Conservation (phyloP, 2,113 vertebrate genomes). For the Sorex fumeus region DNA sequence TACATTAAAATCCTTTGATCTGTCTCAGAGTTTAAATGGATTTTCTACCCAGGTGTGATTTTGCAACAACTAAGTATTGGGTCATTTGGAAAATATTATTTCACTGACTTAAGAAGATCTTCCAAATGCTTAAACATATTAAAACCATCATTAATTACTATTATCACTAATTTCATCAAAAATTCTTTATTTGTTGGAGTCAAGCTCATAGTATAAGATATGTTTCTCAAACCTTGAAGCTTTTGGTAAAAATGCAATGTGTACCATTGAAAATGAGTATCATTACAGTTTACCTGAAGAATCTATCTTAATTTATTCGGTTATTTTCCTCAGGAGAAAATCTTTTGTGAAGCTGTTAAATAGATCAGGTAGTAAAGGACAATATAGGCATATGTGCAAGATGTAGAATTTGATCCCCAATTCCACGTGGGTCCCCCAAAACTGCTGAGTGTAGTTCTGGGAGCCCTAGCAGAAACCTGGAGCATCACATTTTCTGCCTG, state of each 20-base stretch:
- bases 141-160: background rate
- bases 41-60: background rate
- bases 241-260: background rate
- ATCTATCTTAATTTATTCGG: background rate
- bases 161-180: background rate
- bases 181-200: background rate
- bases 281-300: background rate
- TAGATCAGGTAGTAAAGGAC: no score
- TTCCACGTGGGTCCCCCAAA: no score
- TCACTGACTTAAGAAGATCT: background rate
- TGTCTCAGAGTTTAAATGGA: background rate
- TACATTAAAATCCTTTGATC: background rate
- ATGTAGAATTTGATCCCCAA: no score
- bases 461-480: no score
- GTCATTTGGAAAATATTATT: no score
- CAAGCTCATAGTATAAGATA: background rate
- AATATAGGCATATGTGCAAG: no score
- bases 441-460: no score
- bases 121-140: background rate
- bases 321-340: background rate
- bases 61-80: background rate
- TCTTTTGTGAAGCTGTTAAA: background rate
- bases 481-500: no score
- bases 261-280: background rate
- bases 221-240: constrained; percentile 2